A percentile compares a stretch with the other conserved stretches of the same genome.
Evolutionary conservation across 2,888 invertebrate species (phyloP).

Genomic region (Nasonovia ribisnigri): DNA sequence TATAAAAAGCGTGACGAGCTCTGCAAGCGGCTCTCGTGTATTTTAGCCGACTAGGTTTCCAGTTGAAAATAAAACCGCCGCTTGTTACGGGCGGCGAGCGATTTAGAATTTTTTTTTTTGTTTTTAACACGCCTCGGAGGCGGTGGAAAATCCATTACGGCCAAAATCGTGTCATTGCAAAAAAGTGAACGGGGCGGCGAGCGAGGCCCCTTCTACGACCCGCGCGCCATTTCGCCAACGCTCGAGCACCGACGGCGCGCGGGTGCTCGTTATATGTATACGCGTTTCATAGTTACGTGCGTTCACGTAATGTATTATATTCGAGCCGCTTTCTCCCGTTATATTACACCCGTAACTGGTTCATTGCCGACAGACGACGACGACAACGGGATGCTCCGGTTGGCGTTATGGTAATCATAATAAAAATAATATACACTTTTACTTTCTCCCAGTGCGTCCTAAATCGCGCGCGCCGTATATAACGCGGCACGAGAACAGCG

Average conservation of each 20-base stretch:
- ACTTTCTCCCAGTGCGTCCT: slow-evolving; percentile 60
- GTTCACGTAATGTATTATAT: slow-evolving; percentile 64
- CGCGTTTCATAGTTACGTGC: slow-evolving; percentile 44
- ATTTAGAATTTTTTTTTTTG: background rate
- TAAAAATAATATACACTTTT: slow-evolving; percentile 56
- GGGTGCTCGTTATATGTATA: slow-evolving; percentile 10
- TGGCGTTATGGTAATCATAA: slow-evolving; percentile 56
- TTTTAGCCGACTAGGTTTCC: background rate
- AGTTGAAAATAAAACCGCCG: background rate
- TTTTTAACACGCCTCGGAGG: slow-evolving; percentile 67
- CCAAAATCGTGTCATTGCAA: slow-evolving; percentile 86
- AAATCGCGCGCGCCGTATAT: slow-evolving; percentile 17
- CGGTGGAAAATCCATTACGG: slow-evolving; percentile 78
- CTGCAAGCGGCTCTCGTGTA: background rate
- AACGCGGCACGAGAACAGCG: background rate
- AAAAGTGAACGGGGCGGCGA: slow-evolving; percentile 59
- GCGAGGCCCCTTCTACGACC: slow-evolving; percentile 16
- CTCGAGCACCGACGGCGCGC: slow-evolving; percentile 27
- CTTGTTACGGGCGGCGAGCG: slow-evolving; percentile 23
- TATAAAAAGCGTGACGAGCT: slow-evolving; percentile 44
- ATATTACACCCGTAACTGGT: slow-evolving; percentile 64
- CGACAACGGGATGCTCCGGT: slow-evolving; percentile 63
- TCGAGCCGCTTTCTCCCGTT: slow-evolving; percentile 64
- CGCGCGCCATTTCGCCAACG: slow-evolving; percentile 11
- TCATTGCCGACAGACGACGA: slow-evolving; percentile 62